phyloP scores from a whole-genome alignment of 2,113 vertebrate genomes.

The Urocolius indicus region DNA sequence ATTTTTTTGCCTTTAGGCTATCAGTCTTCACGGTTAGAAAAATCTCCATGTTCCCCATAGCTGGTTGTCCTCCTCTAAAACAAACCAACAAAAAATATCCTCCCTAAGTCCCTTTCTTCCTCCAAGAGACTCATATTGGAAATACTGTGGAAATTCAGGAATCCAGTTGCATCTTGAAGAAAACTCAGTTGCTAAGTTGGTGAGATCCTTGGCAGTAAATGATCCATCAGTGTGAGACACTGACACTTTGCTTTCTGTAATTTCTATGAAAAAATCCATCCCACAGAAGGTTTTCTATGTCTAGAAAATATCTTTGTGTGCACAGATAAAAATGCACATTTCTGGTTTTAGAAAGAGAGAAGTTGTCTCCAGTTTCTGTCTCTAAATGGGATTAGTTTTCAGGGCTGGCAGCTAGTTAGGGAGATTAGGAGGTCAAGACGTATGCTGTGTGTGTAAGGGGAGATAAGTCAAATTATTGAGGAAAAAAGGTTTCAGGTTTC shows the following conservation, averaged over 20 bases:
- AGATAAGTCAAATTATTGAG: not conserved
- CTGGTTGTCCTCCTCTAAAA: not conserved
- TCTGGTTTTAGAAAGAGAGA: not conserved
- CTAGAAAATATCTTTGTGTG: not conserved
- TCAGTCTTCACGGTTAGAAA: not conserved
- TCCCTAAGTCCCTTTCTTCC: rapidly evolving
- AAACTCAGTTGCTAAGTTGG: not conserved
- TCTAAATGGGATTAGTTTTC: not conserved
- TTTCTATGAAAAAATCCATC: not conserved
- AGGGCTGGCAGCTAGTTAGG: not conserved
- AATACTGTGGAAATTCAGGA: not conserved
- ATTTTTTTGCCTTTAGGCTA: not conserved
- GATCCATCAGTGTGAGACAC: not conserved
- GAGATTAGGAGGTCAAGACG: not conserved
- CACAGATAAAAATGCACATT: not conserved
- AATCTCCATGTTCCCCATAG: not conserved
- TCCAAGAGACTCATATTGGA: not conserved
- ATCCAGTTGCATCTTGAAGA: not conserved
- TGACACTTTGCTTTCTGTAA: not conserved
- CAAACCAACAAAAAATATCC: not conserved
- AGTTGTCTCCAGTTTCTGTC: not conserved
- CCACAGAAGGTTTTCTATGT: not conserved
- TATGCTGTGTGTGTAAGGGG: not conserved
- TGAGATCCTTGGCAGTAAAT: not conserved
- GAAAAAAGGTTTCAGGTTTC: not conserved